These are phyloP conservation scores for Lagodon rhomboides DNA, from an alignment of 2,797 vertebrate species.

Conservation along the genomic window DNA sequence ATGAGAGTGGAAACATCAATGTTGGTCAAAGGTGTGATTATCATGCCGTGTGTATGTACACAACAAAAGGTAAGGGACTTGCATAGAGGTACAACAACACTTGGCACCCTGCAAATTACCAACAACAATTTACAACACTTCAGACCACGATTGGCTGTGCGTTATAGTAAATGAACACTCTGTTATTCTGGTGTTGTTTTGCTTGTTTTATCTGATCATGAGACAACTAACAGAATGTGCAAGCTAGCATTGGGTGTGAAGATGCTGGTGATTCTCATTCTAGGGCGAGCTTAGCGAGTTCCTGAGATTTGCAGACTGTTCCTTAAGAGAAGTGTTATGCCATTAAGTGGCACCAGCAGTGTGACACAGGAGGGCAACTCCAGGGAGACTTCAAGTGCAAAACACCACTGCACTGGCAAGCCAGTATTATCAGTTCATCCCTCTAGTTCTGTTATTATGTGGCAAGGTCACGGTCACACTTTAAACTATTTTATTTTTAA, in stretches of 20 bases:
- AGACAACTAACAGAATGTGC: conserved; percentile 4
- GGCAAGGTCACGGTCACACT: conserved; percentile 39
- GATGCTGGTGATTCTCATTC: conserved; percentile 4
- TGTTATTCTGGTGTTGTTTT: not conserved
- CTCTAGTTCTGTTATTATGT: conserved; percentile 26
- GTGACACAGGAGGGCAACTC: conserved; percentile 35
- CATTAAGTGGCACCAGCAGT: conserved; percentile 50
- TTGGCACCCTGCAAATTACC: conserved; percentile 28
- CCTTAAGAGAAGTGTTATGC: conserved; percentile 29
- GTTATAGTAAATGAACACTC: conserved; percentile 8
- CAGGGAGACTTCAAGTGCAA: conserved; percentile 45
- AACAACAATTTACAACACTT: not conserved
- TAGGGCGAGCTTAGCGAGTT: not conserved
- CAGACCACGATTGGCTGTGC: not conserved
- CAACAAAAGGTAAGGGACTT: conserved; percentile 44
- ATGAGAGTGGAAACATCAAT: conserved; percentile 20
- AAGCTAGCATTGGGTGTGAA: conserved; percentile 6
- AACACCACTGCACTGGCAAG: conserved; percentile 42
- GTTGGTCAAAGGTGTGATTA: conserved; percentile 40
- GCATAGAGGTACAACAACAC: conserved; percentile 50
- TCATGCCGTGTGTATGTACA: conserved; percentile 35
- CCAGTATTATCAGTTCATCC: conserved; percentile 26
- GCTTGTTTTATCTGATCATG: conserved; percentile 9
- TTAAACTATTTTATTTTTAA: not conserved
- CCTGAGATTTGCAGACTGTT: conserved; percentile 19